Evolutionary conservation across 2,113 vertebrate species (phyloP).

Genomic region (Sus scrofa): DNA sequence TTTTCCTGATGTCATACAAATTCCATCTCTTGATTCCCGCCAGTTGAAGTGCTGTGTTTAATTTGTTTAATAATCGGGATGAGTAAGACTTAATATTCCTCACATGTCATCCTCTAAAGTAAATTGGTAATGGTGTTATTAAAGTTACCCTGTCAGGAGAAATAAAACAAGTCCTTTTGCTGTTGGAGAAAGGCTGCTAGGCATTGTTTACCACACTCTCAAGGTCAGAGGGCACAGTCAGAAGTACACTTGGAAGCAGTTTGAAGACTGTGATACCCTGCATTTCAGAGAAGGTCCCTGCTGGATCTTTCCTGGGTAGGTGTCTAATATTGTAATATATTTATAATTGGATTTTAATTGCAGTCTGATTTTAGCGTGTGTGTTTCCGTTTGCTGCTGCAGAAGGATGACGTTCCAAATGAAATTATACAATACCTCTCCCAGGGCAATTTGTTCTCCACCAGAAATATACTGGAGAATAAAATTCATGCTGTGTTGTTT

Average conservation of each 20-base stretch:
- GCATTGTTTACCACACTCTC: slow-evolving; percentile 29
- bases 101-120: slow-evolving; percentile 61
- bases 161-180: slow-evolving; percentile 52
- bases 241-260: slow-evolving; percentile 52
- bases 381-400: slow-evolving; percentile 69
- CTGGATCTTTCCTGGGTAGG: slow-evolving; percentile 41
- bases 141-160: slow-evolving; percentile 59
- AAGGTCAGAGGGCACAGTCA: slow-evolving; percentile 68
- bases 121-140: slow-evolving; percentile 70
- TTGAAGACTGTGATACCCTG: slow-evolving; percentile 68
- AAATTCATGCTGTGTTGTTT: slow-evolving; percentile 54
- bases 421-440: slow-evolving; percentile 61
- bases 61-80: slow-evolving; percentile 76
- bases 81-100: slow-evolving; percentile 74
- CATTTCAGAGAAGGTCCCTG: slow-evolving; percentile 65
- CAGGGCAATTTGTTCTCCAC: slow-evolving; percentile 33
- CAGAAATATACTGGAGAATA: slow-evolving; percentile 76
- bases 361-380: slow-evolving; percentile 75
- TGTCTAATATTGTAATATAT: slow-evolving; percentile 77
- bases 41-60: slow-evolving; percentile 46
- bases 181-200: slow-evolving; percentile 55
- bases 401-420: slow-evolving; percentile 59
- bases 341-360: slow-evolving; percentile 81
- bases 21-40: neutral
- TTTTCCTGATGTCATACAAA: slow-evolving; percentile 39